phyloP scores from a whole-genome alignment of 2,113 vertebrate genomes.

The Scomber japonicus region DNA sequence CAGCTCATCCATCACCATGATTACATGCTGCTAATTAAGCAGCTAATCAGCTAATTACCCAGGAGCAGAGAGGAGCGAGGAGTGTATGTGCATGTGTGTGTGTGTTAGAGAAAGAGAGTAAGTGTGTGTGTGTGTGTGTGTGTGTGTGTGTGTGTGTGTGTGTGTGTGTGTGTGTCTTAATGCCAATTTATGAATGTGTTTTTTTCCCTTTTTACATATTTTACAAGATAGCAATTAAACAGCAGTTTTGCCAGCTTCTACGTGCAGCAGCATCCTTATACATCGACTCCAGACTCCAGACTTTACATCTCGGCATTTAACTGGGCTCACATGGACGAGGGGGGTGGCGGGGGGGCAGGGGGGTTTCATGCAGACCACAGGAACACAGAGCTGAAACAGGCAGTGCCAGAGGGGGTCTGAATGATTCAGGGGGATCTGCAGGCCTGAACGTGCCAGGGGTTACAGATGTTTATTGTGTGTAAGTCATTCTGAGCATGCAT shows the following conservation, averaged over 20 bases:
- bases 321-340: not conserved
- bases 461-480: conserved; percentile 10
- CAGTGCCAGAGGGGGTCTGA: conserved; percentile 37
- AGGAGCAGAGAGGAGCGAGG: conserved; percentile 63
- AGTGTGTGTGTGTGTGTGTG: conserved; percentile 28
- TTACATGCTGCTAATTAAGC: conserved; percentile 82
- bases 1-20: conserved; percentile 78
- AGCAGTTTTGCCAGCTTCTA: not conserved
- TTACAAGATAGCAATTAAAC: not conserved
- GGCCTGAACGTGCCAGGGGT: conserved; percentile 17
- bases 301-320: not conserved
- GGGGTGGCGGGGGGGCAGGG: no score
- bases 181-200: not conserved
- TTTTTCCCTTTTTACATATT: conserved; percentile 5
- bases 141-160: conserved; percentile 25
- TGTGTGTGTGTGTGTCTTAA: not conserved
- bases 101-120: no score
- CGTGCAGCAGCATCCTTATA: not conserved
- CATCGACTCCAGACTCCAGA: not conserved
- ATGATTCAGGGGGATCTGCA: conserved; percentile 38
- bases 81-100: conserved; percentile 17
- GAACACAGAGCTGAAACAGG: not conserved
- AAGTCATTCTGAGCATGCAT: not conserved
- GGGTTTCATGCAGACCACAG: not conserved
- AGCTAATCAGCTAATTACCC: conserved; percentile 85